Evolutionary conservation across 2,113 vertebrate species (phyloP).

Genomic region (Seriola quinqueradiata): DNA sequence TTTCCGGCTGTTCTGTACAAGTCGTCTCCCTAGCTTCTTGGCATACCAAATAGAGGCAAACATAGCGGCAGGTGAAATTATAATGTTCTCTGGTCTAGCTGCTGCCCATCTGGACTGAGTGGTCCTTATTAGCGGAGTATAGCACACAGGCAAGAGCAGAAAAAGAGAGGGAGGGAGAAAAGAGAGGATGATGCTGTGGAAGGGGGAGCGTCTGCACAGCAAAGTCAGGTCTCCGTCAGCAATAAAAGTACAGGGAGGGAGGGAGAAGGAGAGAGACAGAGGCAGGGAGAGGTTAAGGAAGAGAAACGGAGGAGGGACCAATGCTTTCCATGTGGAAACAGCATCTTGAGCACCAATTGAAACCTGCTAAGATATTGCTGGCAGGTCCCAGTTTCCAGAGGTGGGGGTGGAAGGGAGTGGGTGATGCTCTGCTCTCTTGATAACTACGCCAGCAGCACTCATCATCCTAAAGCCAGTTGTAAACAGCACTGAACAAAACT

Average conservation of each 20-base stretch:
- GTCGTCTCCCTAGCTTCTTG: constrained; percentile 97
- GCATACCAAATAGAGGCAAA: constrained; percentile 98
- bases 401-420: constrained; percentile 18
- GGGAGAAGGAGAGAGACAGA: constrained; percentile 11
- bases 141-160: constrained; percentile 49
- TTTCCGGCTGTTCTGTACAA: constrained; percentile 95
- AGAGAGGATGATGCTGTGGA: constrained; percentile 44
- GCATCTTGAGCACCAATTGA: constrained; percentile 59
- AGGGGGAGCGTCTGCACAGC: constrained; percentile 57
- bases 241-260: constrained; percentile 55
- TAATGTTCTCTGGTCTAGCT: constrained; percentile 47
- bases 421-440: constrained; percentile 22
- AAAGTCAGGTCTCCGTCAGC: constrained; percentile 76
- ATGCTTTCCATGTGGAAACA: constrained; percentile 58
- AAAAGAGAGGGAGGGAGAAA: constrained; percentile 42
- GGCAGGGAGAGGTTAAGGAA: constrained; percentile 28
- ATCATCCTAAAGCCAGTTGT: constrained; percentile 1
- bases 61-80: constrained; percentile 84
- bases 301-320: constrained; percentile 38
- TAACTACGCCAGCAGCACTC: constrained; percentile 35
- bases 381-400: constrained; percentile 26
- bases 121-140: constrained; percentile 60
- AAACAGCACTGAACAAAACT: not conserved
- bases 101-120: constrained; percentile 58
- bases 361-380: constrained; percentile 37